Conservation (phyloP, 1,140 invertebrate genomes). For the Melanaphis sacchari region DNA sequence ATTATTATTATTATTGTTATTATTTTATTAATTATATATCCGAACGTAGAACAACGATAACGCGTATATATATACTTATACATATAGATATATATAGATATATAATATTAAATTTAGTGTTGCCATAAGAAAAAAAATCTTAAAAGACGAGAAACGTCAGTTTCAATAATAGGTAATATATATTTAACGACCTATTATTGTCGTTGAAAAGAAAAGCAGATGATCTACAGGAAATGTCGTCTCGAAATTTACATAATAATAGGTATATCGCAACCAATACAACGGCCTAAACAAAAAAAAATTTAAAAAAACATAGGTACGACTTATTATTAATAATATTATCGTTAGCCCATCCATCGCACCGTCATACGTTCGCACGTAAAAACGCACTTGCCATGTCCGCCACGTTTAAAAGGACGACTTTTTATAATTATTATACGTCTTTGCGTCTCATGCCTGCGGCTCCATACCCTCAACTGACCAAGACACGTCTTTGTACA, state of each 20-base stretch:
- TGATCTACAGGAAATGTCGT: neutral
- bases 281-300: neutral
- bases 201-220: neutral
- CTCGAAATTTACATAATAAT: neutral
- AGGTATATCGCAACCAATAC: neutral
- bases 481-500: neutral
- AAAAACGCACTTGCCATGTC: neutral
- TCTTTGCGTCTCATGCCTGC: neutral
- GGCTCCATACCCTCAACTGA: neutral
- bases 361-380: neutral
- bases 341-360: neutral
- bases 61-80: neutral
- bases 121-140: conserved; percentile 15
- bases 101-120: conserved; percentile 13
- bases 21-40: neutral
- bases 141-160: neutral
- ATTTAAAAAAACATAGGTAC: neutral
- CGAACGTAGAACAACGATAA: neutral
- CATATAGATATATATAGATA: too few species aligned
- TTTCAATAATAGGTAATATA: neutral
- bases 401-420: neutral
- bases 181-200: neutral
- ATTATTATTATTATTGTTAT: neutral
- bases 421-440: neutral
- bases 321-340: neutral